Evolutionary conservation across 2,888 invertebrate species (phyloP).

Genomic region (Azorinus chamasolen): DNA sequence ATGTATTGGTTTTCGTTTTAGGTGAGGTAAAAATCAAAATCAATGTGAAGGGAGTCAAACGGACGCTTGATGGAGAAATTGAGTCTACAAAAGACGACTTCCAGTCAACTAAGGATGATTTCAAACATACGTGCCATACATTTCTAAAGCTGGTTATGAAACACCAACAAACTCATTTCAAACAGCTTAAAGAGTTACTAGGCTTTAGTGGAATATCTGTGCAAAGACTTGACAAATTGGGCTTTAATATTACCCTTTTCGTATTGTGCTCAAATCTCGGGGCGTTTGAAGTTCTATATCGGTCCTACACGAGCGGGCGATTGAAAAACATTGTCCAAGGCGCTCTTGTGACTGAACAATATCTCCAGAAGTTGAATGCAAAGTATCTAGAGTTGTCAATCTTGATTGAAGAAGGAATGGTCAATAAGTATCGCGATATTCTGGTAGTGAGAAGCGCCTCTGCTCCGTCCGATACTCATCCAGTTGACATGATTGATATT

Average conservation of each 20-base stretch:
- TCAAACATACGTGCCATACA: conserved; percentile 59
- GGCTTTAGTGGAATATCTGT: conserved; percentile 48
- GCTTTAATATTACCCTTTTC: conserved; percentile 55
- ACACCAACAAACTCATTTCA: conserved; percentile 62
- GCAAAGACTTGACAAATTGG: conserved; percentile 49
- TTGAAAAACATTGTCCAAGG: conserved; percentile 62
- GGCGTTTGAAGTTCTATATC: conserved; percentile 68
- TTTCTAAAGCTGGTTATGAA: conserved; percentile 65
- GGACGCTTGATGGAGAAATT: conserved; percentile 35
- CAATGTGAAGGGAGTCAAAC: conserved; percentile 60
- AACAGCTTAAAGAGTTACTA: conserved; percentile 54
- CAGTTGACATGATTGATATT: conserved; percentile 54
- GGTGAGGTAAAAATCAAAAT: conserved; percentile 67
- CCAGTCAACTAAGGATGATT: conserved; percentile 59
- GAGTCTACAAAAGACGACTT: conserved; percentile 52
- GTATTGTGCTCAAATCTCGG: conserved; percentile 63
- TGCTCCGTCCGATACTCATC: conserved; percentile 51
- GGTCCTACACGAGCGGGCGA: conserved; percentile 62
- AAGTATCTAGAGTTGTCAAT: conserved; percentile 60
- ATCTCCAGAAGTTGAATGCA: conserved; percentile 51
- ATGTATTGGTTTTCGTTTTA: too few species aligned
- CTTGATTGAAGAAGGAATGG: conserved; percentile 49
- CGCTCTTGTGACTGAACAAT: conserved; percentile 56
- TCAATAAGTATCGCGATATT: conserved; percentile 66
- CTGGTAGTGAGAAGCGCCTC: conserved; percentile 52